phyloP scores from a whole-genome alignment of 2,888 invertebrate genomes.

The Parnassius glacialis region DNA sequence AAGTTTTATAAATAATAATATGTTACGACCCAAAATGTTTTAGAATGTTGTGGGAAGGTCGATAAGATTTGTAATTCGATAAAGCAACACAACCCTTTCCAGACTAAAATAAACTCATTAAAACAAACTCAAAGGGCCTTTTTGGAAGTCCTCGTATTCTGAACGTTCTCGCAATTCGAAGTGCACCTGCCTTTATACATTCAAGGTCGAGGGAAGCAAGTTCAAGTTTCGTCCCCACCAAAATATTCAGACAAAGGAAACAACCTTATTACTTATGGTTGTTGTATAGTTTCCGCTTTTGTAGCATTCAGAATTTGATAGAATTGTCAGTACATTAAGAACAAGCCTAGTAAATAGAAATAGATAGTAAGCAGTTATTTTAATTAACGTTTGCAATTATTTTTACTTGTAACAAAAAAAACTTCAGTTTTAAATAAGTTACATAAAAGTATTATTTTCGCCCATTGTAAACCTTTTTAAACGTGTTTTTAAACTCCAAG shows the following conservation, averaged over 20 bases:
- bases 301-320: constrained; percentile 4
- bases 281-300: constrained; percentile 16
- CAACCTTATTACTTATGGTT: constrained; percentile 10
- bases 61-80: constrained; percentile 2
- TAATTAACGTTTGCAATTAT: too few relatives aligned
- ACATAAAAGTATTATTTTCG: too few relatives aligned
- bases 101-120: constrained; percentile 12
- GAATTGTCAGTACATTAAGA: not conserved
- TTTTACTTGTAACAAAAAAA: too few relatives aligned
- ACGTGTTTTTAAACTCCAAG: too few relatives aligned
- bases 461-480: too few relatives aligned
- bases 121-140: constrained; percentile 5
- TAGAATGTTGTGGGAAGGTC: too few relatives aligned
- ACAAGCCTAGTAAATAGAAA: too few relatives aligned
- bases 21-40: too few relatives aligned
- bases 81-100: constrained; percentile 10
- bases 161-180: constrained; percentile 19
- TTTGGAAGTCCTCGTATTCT: constrained; percentile 11
- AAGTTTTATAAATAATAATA: too few relatives aligned
- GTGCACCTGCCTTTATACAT: constrained; percentile 20
- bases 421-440: too few relatives aligned
- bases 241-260: constrained; percentile 22
- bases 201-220: constrained; percentile 23
- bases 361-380: too few relatives aligned
- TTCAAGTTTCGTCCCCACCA: constrained; percentile 24